Evolutionary conservation across 2,888 invertebrate genomes (phyloP), one percentile per base, ranked within the genome.

Genomic region (Mythimna albipuncta): DNA sequence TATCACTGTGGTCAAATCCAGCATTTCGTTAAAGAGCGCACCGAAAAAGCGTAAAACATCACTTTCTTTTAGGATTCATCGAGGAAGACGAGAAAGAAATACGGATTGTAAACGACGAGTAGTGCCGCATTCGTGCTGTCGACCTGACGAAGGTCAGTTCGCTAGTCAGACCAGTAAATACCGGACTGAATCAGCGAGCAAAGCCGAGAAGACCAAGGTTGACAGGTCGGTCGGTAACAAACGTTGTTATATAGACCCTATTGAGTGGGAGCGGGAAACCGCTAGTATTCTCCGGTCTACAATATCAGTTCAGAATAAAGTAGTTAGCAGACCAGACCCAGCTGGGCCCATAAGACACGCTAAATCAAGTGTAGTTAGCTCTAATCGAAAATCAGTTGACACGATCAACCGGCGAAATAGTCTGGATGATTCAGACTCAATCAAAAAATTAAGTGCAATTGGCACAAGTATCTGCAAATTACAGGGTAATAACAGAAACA

Each of bases 201-300:
- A 93, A 90, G 83, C 89, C 50, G 92, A 92, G 67, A 96, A 93
- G 84, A 91, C 91, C 54, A 95, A 94, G 85, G 87, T 93, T 71
- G 95, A 95, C 85, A 94, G 91, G 88, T 96, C 96, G 79, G 96
- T 96, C 80, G 96, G 96, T 85, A 96, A 96, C 88, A 96, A 96
- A 87, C 93, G 96, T 79, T 96, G 96, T 88, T 96, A 96, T 84
- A 96, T 96, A 81, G 96, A 96, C 85, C 96, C 96, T 35, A 84
- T 90, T 57, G 93, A 94, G 77, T 97, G 97, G 97, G 97, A 97
- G 89, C 94, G 95, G 68, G 96, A 97, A 87, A 97, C 97, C 55
- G 96, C 96, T 82, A 97, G 97, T 91, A 97, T 97, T 71, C 91
- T 95, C 35, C 93, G 96, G 54, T 91, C 95, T 5, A 96, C 96